Conservation (phyloP, 1,140 invertebrate species). For the Anastrepha ludens region DNA sequence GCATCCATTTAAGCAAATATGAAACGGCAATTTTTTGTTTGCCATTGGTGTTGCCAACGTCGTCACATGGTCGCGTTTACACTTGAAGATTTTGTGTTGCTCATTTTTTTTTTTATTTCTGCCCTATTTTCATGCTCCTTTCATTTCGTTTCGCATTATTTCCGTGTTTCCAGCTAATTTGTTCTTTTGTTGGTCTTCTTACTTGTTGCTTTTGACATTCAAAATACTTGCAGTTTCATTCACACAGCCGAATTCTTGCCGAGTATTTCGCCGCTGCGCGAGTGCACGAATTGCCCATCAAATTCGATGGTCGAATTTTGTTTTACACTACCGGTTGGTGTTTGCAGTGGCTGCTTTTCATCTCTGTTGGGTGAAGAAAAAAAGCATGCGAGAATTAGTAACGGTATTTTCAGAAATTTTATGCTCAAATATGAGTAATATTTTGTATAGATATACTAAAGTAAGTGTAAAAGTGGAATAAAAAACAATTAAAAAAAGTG, state of each 20-base stretch:
- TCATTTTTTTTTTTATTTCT: background rate
- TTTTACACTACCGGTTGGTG: constrained; percentile 80
- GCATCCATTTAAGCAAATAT: constrained; percentile 6
- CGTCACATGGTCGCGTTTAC: background rate
- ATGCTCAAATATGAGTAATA: too few relatives aligned
- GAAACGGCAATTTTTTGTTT: constrained; percentile 13
- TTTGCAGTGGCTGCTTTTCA: constrained; percentile 87
- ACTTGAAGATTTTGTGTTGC: background rate
- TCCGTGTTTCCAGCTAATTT: constrained; percentile 11
- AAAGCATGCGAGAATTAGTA: background rate
- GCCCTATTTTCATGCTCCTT: background rate
- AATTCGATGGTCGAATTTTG: constrained; percentile 86
- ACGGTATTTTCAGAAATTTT: background rate
- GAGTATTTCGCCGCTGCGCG: constrained; percentile 85
- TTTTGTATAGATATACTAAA: too few relatives aligned
- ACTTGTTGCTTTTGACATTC: background rate
- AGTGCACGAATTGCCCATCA: constrained; percentile 85
- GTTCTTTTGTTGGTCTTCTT: background rate
- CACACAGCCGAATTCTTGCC: constrained; percentile 90
- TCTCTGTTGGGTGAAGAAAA: constrained; percentile 78
- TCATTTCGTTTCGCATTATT: background rate
- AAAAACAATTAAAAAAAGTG: too few relatives aligned
- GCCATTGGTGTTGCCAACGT: background rate
- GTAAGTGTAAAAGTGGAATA: too few relatives aligned
- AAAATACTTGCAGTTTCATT: constrained; percentile 61